A percentile compares a stretch with the other conserved stretches of the same genome.
Conservation (phyloP, 2,888 invertebrate species). For the Prosapia bicincta region DNA sequence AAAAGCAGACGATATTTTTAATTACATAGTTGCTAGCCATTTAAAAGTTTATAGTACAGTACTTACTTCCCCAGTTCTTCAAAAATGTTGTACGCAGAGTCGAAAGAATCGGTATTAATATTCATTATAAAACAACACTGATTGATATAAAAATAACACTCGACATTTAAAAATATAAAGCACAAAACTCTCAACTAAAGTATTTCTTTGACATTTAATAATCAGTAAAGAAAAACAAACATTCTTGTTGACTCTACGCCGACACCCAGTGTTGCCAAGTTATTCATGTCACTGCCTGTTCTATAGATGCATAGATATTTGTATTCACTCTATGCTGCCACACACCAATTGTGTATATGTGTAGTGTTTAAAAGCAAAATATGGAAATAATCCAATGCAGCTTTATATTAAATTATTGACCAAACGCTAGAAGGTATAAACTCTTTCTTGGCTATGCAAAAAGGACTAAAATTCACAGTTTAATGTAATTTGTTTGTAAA, state of each 20-base stretch:
- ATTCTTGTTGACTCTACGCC: neutral
- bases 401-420: too few species aligned
- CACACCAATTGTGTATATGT: too few species aligned
- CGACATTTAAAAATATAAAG: neutral
- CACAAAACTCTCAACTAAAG: neutral
- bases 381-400: too few species aligned
- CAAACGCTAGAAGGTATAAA: too few species aligned
- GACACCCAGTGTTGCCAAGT: neutral
- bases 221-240: neutral
- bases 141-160: neutral
- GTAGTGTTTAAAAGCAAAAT: too few species aligned
- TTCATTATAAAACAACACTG: neutral
- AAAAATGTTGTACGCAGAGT: constrained; percentile 51
- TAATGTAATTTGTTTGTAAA: too few species aligned
- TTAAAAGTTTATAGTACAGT: constrained; percentile 30
- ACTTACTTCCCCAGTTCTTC: constrained; percentile 57
- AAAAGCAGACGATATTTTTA: neutral
- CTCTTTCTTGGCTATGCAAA: too few species aligned
- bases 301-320: too few species aligned
- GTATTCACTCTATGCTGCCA: too few species aligned
- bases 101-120: constrained; percentile 50
- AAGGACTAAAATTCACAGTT: too few species aligned
- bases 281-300: too few species aligned
- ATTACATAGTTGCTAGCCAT: neutral
- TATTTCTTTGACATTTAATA: neutral